Conservation (phyloP, 2,888 invertebrate species). For the Aethes cnicana region DNA sequence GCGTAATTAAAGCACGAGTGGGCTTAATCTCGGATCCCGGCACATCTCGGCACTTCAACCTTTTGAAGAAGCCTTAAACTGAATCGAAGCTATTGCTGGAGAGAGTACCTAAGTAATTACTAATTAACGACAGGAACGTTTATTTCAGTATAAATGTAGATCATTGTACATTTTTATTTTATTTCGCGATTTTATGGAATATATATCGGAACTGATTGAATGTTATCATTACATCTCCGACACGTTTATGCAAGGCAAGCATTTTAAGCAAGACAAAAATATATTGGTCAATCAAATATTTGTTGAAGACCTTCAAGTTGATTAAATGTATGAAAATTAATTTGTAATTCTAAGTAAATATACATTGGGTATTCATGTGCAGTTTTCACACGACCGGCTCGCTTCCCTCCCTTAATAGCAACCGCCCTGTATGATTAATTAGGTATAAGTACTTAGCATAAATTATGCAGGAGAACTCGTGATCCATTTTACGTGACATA, state of each 20-base stretch:
- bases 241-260: no score
- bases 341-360: not conserved
- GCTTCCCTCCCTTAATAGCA: not conserved
- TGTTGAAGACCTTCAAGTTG: no score
- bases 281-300: no score
- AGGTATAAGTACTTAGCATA: slow-evolving; percentile 25
- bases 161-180: no score
- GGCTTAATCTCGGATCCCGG: slow-evolving; percentile 13
- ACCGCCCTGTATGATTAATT: slow-evolving; percentile 23
- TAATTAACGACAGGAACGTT: no score
- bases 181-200: no score
- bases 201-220: no score
- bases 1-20: slow-evolving; percentile 20
- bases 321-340: not conserved
- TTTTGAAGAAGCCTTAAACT: slow-evolving; percentile 14
- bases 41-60: slow-evolving; percentile 11
- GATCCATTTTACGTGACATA: slow-evolving; percentile 27
- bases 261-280: no score
- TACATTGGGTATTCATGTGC: slow-evolving; percentile 1
- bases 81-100: not conserved
- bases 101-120: no score
- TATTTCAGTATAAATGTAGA: no score
- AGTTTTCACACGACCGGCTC: slow-evolving; percentile 1
- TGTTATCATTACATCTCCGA: no score
- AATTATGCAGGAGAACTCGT: slow-evolving; percentile 25